Evolutionary conservation across 64 coral and sea anemone genomes (phyloP), one percentile per base, ranked within the genome.

Genomic region (Actinia tenebrosa): DNA sequence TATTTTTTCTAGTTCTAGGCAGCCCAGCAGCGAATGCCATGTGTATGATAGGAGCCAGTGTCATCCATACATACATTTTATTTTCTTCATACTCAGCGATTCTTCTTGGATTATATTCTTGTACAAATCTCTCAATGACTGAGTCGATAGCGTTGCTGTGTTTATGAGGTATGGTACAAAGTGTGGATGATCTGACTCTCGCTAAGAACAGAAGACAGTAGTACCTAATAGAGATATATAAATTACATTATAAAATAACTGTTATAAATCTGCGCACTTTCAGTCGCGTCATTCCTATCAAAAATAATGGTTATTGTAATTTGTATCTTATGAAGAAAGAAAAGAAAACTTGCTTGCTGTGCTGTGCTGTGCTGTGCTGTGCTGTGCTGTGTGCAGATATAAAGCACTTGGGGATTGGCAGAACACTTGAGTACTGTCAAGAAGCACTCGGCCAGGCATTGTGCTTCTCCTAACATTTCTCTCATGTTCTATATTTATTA

Each of bases 161-260:
- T 22, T 6, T 45, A 18, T 18, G 79, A 20, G 79, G 79, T 50
- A 81, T 19, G 45, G 79, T 13, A 22, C 43, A 45, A 7, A 81
- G 27, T 10, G 79, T 81, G 16, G 79, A 81, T 53, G 79, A 81
- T n/a, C 79, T 81, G 50, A 81, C 23, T 22, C 79, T 81, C 22
- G 79, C 79, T 53, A 81, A 23, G 27, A 81, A 81, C 44, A 81
- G 44, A 6, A 81, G 50, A 42, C 79, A 81, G 79, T 81, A 81
- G 22, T 81, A 81, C 44, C 79, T 81, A 23, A 53, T 4, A 80
- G 6, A 66, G 7, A 66, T 8, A 5, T 6, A 66, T 66, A 66
- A 1, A 23, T n/a, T 23, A 66, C n/a, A 20, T 64, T 13, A 64
- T 3, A 64, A 64, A 37, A 37, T 37, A 37, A 37, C 30, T 37